phyloP scores from a whole-genome alignment of 2,113 vertebrate species.

The Opisthocomus hoazin region DNA sequence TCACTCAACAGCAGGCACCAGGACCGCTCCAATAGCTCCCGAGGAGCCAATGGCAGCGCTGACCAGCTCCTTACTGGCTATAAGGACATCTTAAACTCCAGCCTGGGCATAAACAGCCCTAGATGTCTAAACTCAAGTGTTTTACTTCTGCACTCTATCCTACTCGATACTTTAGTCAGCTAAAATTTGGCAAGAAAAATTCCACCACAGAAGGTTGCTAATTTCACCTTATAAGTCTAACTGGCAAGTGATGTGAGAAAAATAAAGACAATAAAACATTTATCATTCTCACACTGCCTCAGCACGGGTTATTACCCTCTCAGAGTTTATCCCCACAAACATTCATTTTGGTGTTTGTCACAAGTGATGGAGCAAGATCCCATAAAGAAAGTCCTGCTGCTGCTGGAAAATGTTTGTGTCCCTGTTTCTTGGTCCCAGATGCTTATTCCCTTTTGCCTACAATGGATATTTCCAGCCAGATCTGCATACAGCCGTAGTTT shows the following conservation, averaged over 20 bases:
- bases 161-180: background rate
- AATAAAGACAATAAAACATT: constrained; percentile 58
- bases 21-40: background rate
- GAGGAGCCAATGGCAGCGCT: background rate
- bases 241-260: constrained; percentile 41
- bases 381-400: constrained; percentile 1
- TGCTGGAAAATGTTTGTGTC: background rate
- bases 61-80: background rate
- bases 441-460: background rate
- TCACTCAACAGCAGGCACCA: background rate
- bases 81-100: background rate
- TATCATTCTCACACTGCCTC: constrained; percentile 14
- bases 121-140: background rate
- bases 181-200: constrained; percentile 18
- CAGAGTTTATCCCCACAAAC: constrained; percentile 34
- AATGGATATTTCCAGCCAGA: background rate
- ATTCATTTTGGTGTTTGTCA: constrained; percentile 46
- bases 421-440: background rate
- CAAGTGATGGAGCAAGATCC: constrained; percentile 30
- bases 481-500: background rate
- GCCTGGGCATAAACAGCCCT: background rate
- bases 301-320: constrained; percentile 33
- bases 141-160: background rate
- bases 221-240: constrained; percentile 51
- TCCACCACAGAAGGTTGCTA: background rate